Evolutionary conservation across 2,888 invertebrate species (phyloP).

Genomic region (Aelia acuminata): DNA sequence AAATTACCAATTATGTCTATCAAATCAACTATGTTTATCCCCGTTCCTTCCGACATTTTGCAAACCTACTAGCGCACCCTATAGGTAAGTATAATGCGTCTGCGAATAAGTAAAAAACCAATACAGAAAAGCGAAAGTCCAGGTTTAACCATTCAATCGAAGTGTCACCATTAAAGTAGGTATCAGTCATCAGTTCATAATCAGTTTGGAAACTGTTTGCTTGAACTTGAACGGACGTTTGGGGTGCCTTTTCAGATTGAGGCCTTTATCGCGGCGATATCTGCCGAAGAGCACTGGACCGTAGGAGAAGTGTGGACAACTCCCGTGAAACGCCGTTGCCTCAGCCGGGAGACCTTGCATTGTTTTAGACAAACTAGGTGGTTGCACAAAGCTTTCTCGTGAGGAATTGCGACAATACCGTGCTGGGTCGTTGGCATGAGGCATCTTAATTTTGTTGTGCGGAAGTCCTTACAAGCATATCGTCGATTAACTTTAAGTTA

Average conservation of each 20-base stretch:
- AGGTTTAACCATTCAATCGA: no score
- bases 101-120: no score
- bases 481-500: no score
- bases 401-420: not conserved
- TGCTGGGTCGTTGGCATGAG: not conserved
- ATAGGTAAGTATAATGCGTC: no score
- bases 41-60: no score
- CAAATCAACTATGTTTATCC: no score
- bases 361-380: not conserved
- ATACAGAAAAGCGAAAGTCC: no score
- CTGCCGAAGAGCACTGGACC: not conserved
- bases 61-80: no score
- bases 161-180: no score
- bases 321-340: not conserved
- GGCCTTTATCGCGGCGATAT: not conserved
- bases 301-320: slow-evolving; percentile 34
- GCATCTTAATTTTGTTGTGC: no score
- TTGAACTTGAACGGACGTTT: not conserved
- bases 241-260: not conserved
- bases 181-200: not conserved
- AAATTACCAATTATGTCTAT: no score
- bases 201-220: not conserved
- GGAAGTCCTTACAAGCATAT: no score
- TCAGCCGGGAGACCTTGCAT: not conserved
- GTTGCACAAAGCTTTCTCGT: not conserved